A percentile compares a stretch with the other conserved stretches of the same genome.
phyloP scores from a whole-genome alignment of 2,888 invertebrate genomes.

The Antitype chi region DNA sequence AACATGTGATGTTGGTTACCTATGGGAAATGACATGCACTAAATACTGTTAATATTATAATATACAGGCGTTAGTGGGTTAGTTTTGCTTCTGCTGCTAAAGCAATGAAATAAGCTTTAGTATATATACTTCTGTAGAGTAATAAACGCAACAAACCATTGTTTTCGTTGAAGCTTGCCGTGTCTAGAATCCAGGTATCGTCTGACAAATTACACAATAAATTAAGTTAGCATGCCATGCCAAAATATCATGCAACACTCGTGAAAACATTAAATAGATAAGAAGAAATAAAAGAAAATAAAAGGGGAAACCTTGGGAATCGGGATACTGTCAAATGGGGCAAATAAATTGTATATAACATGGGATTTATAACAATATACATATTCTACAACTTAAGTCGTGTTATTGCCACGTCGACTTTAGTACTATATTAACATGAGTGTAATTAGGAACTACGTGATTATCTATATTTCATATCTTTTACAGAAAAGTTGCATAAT shows the following conservation, averaged over 20 bases:
- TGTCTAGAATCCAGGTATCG: constrained; percentile 90
- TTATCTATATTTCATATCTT: constrained; percentile 63
- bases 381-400: constrained; percentile 42
- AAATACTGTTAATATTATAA: constrained; percentile 56
- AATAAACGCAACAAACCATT: constrained; percentile 89
- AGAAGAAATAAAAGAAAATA: constrained; percentile 69
- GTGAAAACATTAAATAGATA: constrained; percentile 73
- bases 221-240: constrained; percentile 90
- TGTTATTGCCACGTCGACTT: constrained; percentile 65
- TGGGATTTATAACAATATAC: constrained; percentile 51
- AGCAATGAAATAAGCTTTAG: constrained; percentile 74
- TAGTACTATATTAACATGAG: constrained; percentile 64
- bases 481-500: constrained; percentile 46
- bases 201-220: constrained; percentile 89
- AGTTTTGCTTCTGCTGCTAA: constrained; percentile 71
- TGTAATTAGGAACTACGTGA: constrained; percentile 65
- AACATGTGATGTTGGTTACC: constrained; percentile 43
- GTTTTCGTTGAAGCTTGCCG: constrained; percentile 85
- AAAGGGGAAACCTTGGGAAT: constrained; percentile 61
- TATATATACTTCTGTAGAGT: constrained; percentile 71
- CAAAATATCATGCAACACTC: constrained; percentile 86
- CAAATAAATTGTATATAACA: constrained; percentile 62
- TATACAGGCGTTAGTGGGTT: constrained; percentile 72
- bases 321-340: constrained; percentile 54
- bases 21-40: constrained; percentile 63